Evolutionary conservation across 2,113 vertebrate species (phyloP).

Genomic region (Dasyprocta punctata): DNA sequence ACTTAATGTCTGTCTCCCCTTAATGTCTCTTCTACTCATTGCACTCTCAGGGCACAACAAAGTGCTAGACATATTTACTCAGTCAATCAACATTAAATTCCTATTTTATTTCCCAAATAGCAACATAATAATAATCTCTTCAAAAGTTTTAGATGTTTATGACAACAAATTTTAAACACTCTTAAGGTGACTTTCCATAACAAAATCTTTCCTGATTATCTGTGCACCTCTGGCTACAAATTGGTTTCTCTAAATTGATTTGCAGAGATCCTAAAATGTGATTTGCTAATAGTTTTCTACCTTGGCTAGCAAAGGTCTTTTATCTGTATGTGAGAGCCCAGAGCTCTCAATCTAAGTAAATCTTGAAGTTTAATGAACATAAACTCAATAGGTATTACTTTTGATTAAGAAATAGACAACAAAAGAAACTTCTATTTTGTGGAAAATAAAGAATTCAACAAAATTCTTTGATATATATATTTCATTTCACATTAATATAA

Average conservation of each 20-base stretch:
- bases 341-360: background rate
- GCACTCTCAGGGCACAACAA: background rate
- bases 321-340: background rate
- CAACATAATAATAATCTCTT: background rate
- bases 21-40: background rate
- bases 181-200: background rate
- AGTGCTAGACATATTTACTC: background rate
- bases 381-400: background rate
- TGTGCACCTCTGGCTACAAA: background rate
- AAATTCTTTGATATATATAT: conserved; percentile 9
- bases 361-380: background rate
- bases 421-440: background rate
- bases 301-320: background rate
- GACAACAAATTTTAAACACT: background rate
- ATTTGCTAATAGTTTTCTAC: background rate
- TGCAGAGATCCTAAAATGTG: background rate
- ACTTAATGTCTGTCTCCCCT: background rate
- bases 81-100: background rate
- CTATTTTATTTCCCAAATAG: background rate
- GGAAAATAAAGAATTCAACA: background rate
- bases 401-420: conserved; percentile 41
- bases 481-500: background rate
- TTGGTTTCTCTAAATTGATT: background rate
- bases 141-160: conserved; percentile 12
- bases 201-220: background rate